These are phyloP conservation scores for Acleris cristana DNA, from an alignment of 2,888 invertebrate genomes.

Conservation along the genomic window DNA sequence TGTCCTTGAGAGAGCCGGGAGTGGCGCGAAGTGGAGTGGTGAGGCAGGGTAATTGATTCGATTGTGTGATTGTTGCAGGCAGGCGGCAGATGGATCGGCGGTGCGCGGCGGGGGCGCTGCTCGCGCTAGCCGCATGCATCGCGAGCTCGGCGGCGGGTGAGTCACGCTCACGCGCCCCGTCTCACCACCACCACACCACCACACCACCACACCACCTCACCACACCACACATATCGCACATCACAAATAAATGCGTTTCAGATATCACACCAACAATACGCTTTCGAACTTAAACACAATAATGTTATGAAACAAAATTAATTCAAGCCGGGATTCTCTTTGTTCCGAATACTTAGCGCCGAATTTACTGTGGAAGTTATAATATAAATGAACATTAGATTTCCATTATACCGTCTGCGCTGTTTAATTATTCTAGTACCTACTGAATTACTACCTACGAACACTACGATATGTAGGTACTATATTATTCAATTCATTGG, in stretches of 20 bases:
- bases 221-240: background rate
- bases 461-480: too few relatives aligned
- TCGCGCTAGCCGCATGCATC: constrained; percentile 80
- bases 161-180: constrained; percentile 39
- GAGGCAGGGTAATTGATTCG: constrained; percentile 53
- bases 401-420: constrained; percentile 10
- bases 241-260: background rate
- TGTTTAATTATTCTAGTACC: background rate
- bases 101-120: constrained; percentile 81
- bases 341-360: background rate
- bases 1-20: constrained; percentile 28
- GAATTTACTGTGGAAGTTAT: constrained; percentile 1
- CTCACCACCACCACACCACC: background rate
- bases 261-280: too few relatives aligned
- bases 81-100: constrained; percentile 79
- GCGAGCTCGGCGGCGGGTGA: constrained; percentile 76
- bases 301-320: background rate
- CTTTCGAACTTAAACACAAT: too few relatives aligned
- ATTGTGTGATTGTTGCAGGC: constrained; percentile 69
- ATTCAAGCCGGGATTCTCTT: background rate
- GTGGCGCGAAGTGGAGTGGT: constrained; percentile 23
- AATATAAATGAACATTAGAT: constrained; percentile 6
- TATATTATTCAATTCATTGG: background rate
- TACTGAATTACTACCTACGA: background rate
- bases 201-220: background rate